Evolutionary conservation across 2,797 vertebrate genomes (phyloP).

Genomic region (Apodemus agrarius): DNA sequence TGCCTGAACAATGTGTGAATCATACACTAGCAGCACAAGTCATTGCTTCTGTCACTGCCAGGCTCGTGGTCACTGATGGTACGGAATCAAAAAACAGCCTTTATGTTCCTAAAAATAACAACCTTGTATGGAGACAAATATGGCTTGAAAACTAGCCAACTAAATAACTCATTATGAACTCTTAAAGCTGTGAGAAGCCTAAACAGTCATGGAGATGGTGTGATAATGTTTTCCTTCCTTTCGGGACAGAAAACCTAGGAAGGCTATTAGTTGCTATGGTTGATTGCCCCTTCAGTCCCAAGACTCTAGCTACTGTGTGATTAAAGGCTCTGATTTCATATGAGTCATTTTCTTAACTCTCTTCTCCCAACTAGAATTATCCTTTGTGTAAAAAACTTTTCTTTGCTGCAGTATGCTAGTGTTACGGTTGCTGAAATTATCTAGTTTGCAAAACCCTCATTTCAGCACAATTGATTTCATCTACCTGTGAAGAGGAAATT

Average conservation of each 20-base stretch:
- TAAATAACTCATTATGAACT: constrained; percentile 2
- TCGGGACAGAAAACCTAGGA: not conserved
- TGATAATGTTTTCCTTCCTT: not conserved
- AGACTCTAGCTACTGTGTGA: not conserved
- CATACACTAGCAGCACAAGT: not conserved
- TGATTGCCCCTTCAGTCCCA: not conserved
- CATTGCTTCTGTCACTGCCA: not conserved
- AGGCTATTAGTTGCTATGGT: not conserved
- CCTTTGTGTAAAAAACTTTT: not conserved
- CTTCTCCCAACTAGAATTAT: not conserved
- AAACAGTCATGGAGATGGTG: not conserved
- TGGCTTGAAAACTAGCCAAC: not conserved
- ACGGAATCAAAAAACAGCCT: not conserved
- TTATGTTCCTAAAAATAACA: not conserved
- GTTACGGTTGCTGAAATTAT: constrained; percentile 36
- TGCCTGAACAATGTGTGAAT: not conserved
- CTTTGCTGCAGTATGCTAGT: not conserved
- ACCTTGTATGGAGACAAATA: not conserved
- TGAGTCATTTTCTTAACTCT: constrained; percentile 23
- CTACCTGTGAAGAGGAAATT: constrained; percentile 46
- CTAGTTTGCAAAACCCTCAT: constrained; percentile 28
- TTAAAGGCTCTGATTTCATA: not conserved
- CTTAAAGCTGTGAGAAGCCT: not conserved
- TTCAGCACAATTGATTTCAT: constrained; percentile 49
- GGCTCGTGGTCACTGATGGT: not conserved